Evolutionary conservation across 2,797 vertebrate genomes (phyloP).

Genomic region (Sebastes ruberrimus): DNA sequence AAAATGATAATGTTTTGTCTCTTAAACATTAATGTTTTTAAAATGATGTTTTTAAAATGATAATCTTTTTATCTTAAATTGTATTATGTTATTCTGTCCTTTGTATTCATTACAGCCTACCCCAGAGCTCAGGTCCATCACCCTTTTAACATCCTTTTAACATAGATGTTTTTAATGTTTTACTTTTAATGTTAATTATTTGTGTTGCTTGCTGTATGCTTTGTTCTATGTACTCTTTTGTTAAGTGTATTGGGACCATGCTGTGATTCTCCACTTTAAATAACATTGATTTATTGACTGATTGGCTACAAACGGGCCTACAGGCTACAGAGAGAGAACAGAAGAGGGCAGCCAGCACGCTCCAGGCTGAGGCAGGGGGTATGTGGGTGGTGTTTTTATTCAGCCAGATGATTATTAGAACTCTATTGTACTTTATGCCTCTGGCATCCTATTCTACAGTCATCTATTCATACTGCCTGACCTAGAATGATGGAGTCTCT

Average conservation of each 20-base stretch:
- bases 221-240: background rate
- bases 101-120: background rate
- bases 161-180: background rate
- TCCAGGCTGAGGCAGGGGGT: constrained; percentile 30
- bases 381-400: constrained; percentile 64
- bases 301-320: constrained; percentile 19
- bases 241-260: background rate
- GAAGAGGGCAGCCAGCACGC: constrained; percentile 25
- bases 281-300: background rate
- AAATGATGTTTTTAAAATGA: too few species aligned
- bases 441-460: constrained; percentile 51
- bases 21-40: background rate
- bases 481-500: constrained; percentile 48
- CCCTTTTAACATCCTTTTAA: background rate
- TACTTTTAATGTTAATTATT: background rate
- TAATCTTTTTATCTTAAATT: background rate
- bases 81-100: background rate
- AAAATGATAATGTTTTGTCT: too few species aligned
- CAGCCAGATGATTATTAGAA: constrained; percentile 63
- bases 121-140: background rate
- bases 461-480: constrained; percentile 62
- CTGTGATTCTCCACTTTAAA: background rate
- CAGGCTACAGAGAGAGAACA: constrained; percentile 14
- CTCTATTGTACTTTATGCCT: constrained; percentile 61
- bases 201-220: background rate